Evolutionary conservation across 2,797 vertebrate species (phyloP).

Genomic region (Lagodon rhomboides): DNA sequence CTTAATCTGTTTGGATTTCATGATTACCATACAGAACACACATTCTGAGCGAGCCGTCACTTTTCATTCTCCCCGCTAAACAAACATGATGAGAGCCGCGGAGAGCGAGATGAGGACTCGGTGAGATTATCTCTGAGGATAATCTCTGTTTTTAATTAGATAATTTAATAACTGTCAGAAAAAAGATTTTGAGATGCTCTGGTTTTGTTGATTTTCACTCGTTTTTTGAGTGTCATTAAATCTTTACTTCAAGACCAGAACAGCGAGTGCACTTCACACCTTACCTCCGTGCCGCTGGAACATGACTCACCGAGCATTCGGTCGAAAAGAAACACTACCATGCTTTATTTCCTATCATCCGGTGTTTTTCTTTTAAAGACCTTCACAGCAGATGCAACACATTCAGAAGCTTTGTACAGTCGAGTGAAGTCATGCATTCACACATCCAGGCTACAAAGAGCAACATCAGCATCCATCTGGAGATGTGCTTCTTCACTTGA

Average conservation of each 20-base stretch:
- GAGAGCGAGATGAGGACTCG: constrained; percentile 17
- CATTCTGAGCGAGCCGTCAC: constrained; percentile 19
- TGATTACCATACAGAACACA: not conserved
- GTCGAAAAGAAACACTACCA: not conserved
- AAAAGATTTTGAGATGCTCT: constrained; percentile 40
- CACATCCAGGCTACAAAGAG: not conserved
- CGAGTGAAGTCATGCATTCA: too few species aligned
- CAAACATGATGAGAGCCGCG: constrained; percentile 26
- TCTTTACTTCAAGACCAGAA: constrained; percentile 25
- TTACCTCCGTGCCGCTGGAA: not conserved
- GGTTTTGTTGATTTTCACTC: constrained; percentile 41
- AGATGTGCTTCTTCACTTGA: not conserved
- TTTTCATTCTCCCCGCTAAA: constrained; percentile 37
- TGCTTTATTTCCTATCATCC: not conserved
- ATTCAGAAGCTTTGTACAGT: not conserved
- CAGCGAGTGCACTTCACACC: constrained; percentile 13
- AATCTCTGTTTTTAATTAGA: constrained; percentile 63
- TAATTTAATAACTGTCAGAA: constrained; percentile 56
- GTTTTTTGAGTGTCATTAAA: constrained; percentile 29
- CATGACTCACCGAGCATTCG: not conserved
- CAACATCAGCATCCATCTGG: not conserved
- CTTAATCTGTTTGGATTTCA: not conserved
- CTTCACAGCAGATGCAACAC: not conserved
- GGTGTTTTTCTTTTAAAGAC: not conserved
- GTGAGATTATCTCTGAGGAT: constrained; percentile 55